Percentiles rank a stretch among this genome's conserved stretches.
phyloP scores from a whole-genome alignment of 1,140 invertebrate genomes.

The Araneus ventricosus region DNA sequence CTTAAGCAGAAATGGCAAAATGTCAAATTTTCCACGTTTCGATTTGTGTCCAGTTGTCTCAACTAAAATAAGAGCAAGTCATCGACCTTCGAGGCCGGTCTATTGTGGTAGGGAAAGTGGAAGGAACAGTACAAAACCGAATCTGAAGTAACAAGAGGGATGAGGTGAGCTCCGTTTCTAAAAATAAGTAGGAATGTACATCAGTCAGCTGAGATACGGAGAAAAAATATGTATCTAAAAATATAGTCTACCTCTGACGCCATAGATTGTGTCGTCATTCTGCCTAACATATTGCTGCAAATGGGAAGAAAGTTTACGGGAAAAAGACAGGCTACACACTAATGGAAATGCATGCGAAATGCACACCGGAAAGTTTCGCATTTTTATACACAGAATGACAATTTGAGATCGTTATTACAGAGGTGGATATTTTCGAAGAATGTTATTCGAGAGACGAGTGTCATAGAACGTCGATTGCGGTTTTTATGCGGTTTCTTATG shows the following conservation, averaged over 20 bases:
- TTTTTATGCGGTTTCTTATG: background rate
- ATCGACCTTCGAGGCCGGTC: slow-evolving; percentile 45
- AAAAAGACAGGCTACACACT: background rate
- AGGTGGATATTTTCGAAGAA: background rate
- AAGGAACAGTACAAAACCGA: slow-evolving; percentile 45
- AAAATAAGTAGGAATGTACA: slow-evolving; percentile 72
- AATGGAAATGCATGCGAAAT: background rate
- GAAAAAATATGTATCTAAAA: slow-evolving; percentile 74
- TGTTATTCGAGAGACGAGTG: background rate
- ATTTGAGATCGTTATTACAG: background rate
- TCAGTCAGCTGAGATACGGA: slow-evolving; percentile 65
- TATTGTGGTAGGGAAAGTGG: slow-evolving; percentile 33
- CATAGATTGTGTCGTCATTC: slow-evolving; percentile 59
- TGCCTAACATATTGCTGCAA: slow-evolving; percentile 43
- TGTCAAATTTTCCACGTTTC: background rate
- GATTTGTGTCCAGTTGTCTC: slow-evolving; percentile 31
- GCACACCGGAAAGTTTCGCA: background rate
- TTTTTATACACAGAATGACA: background rate
- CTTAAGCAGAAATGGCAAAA: background rate
- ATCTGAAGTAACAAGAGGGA: slow-evolving; percentile 51
- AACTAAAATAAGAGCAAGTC: slow-evolving; percentile 42
- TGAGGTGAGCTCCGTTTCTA: slow-evolving; percentile 61
- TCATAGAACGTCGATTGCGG: background rate
- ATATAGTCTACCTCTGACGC: slow-evolving; percentile 61
- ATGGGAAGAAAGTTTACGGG: background rate